Evolutionary conservation across 2,113 vertebrate species (phyloP).

Genomic region (Pelobates fuscus): DNA sequence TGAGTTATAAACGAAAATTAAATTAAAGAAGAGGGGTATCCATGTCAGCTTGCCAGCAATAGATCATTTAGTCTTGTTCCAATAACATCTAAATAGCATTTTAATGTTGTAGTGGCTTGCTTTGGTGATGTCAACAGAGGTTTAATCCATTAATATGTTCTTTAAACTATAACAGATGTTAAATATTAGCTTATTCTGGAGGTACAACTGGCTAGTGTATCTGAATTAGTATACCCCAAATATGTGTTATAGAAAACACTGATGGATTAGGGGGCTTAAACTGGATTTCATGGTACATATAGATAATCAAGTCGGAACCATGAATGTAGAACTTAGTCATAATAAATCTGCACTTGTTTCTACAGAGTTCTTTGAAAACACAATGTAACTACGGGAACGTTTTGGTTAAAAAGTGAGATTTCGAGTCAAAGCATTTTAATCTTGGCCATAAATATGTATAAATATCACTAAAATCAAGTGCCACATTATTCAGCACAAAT

Average conservation of each 20-base stretch:
- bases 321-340: not conserved
- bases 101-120: conserved; percentile 21
- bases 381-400: not conserved
- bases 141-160: conserved; percentile 50
- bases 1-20: conserved; percentile 26
- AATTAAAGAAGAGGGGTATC: conserved; percentile 58
- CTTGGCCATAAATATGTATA: too few species aligned
- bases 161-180: not conserved
- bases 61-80: conserved; percentile 19
- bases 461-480: too few species aligned
- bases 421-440: not conserved
- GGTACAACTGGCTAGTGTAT: conserved; percentile 67
- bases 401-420: not conserved
- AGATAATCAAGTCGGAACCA: conserved; percentile 5
- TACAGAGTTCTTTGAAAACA: too few species aligned
- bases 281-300: conserved; percentile 63
- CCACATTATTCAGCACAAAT: too few species aligned
- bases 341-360: not conserved
- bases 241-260: conserved; percentile 58
- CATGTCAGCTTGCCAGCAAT: conserved; percentile 69
- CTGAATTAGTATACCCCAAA: conserved; percentile 65
- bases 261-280: conserved; percentile 67
- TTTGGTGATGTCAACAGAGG: too few species aligned
- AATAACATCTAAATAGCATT: conserved; percentile 18
- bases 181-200: conserved; percentile 21